These are phyloP conservation scores for Nemapogon koenigi DNA, from an alignment of 2,888 invertebrate genomes.

Conservation along the genomic window DNA sequence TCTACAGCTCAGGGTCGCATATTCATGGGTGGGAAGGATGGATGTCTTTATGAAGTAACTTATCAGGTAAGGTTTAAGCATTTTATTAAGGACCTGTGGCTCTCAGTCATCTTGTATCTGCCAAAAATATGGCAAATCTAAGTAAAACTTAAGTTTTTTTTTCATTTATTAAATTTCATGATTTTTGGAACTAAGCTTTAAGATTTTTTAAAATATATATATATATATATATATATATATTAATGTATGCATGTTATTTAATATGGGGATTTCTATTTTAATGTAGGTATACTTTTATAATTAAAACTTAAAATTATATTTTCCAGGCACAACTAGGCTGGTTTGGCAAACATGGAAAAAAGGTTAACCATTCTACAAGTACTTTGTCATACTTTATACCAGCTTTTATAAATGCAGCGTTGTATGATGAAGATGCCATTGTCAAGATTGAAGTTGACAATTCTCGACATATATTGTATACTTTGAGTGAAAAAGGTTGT, in stretches of 20 bases:
- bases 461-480: slow-evolving; percentile 86
- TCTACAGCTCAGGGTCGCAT: slow-evolving; percentile 86
- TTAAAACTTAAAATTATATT: too few species aligned
- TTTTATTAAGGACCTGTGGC: too few species aligned
- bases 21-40: slow-evolving; percentile 94
- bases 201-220: too few species aligned
- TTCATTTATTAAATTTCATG: slow-evolving; percentile 9
- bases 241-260: not conserved
- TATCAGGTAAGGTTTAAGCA: slow-evolving; percentile 76
- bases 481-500: slow-evolving; percentile 87
- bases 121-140: too few species aligned
- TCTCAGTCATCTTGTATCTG: too few species aligned
- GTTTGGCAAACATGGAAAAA: slow-evolving; percentile 95
- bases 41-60: slow-evolving; percentile 91
- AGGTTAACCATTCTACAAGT: slow-evolving; percentile 92
- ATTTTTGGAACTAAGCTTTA: not conserved
- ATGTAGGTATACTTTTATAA: too few species aligned
- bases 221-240: too few species aligned
- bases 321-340: slow-evolving; percentile 82
- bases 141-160: too few species aligned
- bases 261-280: too few species aligned
- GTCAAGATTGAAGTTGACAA: slow-evolving; percentile 89
- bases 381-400: slow-evolving; percentile 88
- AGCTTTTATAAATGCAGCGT: slow-evolving; percentile 85
- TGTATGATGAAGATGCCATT: slow-evolving; percentile 88